phyloP scores from a whole-genome alignment of 2,797 vertebrate species.

The Amblyraja radiata region DNA sequence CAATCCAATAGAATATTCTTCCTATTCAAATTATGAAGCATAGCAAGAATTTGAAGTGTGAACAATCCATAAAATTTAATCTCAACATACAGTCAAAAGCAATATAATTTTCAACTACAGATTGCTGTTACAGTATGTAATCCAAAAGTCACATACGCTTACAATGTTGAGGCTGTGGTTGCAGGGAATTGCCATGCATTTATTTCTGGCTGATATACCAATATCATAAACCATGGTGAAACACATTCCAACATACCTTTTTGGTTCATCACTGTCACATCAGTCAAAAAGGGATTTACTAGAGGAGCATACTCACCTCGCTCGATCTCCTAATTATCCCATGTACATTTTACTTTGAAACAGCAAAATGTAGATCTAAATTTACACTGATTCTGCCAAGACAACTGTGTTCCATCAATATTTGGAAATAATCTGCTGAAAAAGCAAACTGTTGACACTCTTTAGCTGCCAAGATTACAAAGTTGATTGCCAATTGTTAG shows the following conservation, averaged over 20 bases:
- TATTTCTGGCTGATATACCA: neutral
- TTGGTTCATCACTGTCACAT: neutral
- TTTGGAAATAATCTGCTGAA: neutral
- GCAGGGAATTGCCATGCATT: neutral
- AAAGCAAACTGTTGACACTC: neutral
- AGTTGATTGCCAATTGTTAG: neutral
- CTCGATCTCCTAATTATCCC: neutral
- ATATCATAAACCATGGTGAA: neutral
- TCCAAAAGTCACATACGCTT: neutral
- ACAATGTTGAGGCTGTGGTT: neutral
- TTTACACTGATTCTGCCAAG: neutral
- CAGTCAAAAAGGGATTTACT: neutral
- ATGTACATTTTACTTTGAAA: neutral
- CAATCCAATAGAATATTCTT: neutral
- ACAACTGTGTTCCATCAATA: neutral
- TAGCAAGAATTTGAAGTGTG: neutral
- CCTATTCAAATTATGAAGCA: neutral
- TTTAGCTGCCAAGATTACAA: constrained; percentile 15
- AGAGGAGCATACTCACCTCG: neutral
- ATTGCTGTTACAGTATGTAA: neutral
- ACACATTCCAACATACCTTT: neutral
- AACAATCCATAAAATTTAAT: neutral
- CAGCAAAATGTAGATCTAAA: neutral
- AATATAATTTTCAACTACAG: neutral
- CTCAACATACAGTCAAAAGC: neutral